Base-by-base conservation (phyloP, 2,797 vertebrate genomes). In the Hydrolagus colliei region DNA sequence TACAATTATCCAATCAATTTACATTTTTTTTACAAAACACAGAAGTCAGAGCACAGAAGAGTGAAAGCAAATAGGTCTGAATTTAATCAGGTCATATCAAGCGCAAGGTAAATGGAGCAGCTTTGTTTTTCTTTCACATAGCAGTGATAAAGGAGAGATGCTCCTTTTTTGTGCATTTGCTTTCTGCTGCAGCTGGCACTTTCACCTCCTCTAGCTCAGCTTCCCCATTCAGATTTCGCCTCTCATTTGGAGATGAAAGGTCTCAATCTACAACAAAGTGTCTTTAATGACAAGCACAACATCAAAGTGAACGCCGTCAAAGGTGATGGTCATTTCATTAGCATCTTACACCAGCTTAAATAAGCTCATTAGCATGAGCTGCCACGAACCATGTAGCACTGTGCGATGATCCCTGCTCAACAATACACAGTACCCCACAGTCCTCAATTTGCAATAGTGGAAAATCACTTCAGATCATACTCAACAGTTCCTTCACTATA, bases 371-470 rank as follows among this genome's bases (percentile, higher is more conserved):
- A 78, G 20, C 63, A 27, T 86, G 62, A 86, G 67, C 63, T 86
- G 73, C 32, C 32, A 86, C 65, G 75, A 75, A 76, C 73, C 63
- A 85, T 90, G 89, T 90, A 91, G 89, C 87, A 88, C 91, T 91
- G 90, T 89, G 89, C 86, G 89, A 89, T 52, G 88, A 90, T 93
- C 90, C 91, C 90, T 91, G 14, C 22, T 80, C 22, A 67, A 82
- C 27, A 18, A 35, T 10, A 16, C 67, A 68, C 78, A 67, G 27
- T 32, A 68, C 6, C 78, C 22, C 14, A 32, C 27, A 68, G 63
- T 41, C 11, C 13, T 3, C 78, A 68, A 35, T 82, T 67, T 41
- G 27, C 67, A 67, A 82, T 32, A 32, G 27, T 32, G 14, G 63
- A 67, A 80, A 16, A 82, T 11, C 62, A 32, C 78, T 82, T 68